Evolutionary conservation across 1,140 invertebrate species (phyloP).

Genomic region (Tetranychus urticae): DNA sequence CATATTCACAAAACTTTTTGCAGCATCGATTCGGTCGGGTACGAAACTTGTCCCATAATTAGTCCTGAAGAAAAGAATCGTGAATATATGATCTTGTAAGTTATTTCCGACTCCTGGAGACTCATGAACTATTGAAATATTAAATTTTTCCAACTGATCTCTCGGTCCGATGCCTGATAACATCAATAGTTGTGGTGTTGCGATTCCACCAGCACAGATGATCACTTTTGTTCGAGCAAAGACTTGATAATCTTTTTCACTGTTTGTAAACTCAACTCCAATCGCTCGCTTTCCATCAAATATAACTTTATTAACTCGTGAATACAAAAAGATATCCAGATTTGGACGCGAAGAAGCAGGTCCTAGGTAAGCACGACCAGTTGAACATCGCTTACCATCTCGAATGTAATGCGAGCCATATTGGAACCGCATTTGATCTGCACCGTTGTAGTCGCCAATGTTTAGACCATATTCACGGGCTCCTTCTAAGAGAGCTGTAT

Average conservation of each 20-base stretch:
- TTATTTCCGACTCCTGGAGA: conserved; percentile 22
- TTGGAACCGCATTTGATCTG: background rate
- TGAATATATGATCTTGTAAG: conserved; percentile 21
- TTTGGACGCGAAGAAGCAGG: conserved; percentile 54
- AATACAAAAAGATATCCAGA: conserved; percentile 54
- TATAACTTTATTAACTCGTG: conserved; percentile 51
- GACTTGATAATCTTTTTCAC: conserved; percentile 34
- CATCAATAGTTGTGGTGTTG: conserved; percentile 72
- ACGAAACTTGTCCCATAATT: background rate
- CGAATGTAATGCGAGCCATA: background rate
- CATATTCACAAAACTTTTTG: background rate
- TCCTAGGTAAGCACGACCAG: conserved; percentile 53
- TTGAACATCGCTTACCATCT: background rate
- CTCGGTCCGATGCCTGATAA: conserved; percentile 59
- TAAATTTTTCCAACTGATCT: background rate
- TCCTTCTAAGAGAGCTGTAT: background rate
- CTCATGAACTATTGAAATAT: conserved; percentile 20
- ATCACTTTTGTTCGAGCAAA: conserved; percentile 51
- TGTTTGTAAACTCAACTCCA: conserved; percentile 20
- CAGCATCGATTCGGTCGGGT: background rate
- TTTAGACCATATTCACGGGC: background rate
- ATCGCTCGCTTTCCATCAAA: conserved; percentile 23
- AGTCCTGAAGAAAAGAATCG: background rate
- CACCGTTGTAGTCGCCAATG: background rate
- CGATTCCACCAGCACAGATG: conserved; percentile 57